phyloP scores from a whole-genome alignment of 2,888 invertebrate species.

The Pollenia griseotomentosa region DNA sequence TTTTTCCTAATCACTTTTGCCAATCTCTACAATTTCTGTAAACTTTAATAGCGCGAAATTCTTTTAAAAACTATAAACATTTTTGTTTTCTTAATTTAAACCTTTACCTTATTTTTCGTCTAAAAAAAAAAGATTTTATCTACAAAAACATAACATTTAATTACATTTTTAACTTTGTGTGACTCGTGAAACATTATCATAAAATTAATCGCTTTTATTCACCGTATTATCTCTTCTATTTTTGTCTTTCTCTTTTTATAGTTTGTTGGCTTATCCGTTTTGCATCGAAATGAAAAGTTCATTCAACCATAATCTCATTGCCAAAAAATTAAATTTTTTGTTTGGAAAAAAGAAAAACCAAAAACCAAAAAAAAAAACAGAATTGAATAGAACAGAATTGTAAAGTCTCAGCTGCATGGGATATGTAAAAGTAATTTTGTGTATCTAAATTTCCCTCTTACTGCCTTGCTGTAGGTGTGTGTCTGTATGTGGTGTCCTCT shows the following conservation, averaged over 20 bases:
- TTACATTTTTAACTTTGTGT: constrained; percentile 48
- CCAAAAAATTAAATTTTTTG: constrained; percentile 59
- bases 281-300: constrained; percentile 68
- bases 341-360: background rate
- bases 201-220: constrained; percentile 54
- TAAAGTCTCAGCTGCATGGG: constrained; percentile 35
- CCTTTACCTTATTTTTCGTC: background rate
- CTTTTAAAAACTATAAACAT: background rate
- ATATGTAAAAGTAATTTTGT: constrained; percentile 48
- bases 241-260: background rate
- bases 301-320: constrained; percentile 70
- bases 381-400: constrained; percentile 17
- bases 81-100: background rate
- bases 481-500: background rate
- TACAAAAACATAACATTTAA: constrained; percentile 48
- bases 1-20: too few relatives aligned
- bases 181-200: constrained; percentile 58
- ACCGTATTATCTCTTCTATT: background rate
- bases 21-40: background rate
- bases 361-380: background rate
- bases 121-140: constrained; percentile 1
- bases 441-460: constrained; percentile 33
- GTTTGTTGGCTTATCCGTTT: constrained; percentile 45
- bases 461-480: constrained; percentile 15
- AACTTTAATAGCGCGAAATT: background rate